phyloP scores from a whole-genome alignment of 2,113 vertebrate species.

The Ardeotis arabs region DNA sequence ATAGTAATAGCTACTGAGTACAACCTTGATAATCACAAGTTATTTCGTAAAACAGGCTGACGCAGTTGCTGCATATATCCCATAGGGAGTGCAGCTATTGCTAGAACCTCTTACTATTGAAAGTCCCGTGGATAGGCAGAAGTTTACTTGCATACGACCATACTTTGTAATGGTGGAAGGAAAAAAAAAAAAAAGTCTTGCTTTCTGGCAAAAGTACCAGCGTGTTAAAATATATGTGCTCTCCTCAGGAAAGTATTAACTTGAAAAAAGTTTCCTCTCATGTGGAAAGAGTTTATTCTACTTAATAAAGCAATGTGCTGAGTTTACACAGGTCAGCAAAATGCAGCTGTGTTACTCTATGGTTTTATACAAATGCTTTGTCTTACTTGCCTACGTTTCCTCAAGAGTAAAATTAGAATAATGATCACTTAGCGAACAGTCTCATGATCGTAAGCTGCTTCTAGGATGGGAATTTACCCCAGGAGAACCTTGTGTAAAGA shows the following conservation, averaged over 20 bases:
- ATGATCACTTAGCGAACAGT: not conserved
- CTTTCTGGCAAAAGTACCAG: not conserved
- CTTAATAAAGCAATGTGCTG: not conserved
- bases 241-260: not conserved
- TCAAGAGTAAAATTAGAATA: not conserved
- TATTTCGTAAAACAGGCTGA: slow-evolving; percentile 6
- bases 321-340: not conserved
- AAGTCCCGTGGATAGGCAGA: not conserved
- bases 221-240: not conserved
- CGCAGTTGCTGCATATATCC: not conserved
- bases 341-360: not conserved
- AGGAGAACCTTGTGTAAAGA: not conserved
- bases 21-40: not conserved
- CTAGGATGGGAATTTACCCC: not conserved
- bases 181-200: not conserved
- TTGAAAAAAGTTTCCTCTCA: not conserved
- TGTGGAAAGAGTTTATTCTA: not conserved
- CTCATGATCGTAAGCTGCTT: not conserved
- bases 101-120: not conserved
- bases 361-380: not conserved
- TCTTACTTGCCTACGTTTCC: not conserved
- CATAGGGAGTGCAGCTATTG: not conserved
- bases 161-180: not conserved
- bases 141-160: not conserved
- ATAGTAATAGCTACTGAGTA: not conserved